Conservation (phyloP, 2,113 vertebrate species). For the Sprattus sprattus region DNA sequence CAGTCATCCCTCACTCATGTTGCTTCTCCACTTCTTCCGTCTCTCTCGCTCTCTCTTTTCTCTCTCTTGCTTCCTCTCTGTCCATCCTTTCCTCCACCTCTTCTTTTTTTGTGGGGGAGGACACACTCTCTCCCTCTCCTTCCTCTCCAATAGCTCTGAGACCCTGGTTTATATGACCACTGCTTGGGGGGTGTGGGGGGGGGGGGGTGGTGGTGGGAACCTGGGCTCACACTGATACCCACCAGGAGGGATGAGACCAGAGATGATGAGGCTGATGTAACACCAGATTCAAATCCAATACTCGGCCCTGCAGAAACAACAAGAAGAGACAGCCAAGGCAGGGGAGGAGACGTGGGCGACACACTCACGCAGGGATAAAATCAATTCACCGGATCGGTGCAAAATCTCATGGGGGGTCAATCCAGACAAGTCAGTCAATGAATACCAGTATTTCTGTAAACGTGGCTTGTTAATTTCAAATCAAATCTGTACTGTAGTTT, state of each 20-base stretch:
- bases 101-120: neutral
- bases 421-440: neutral
- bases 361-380: neutral
- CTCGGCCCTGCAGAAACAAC: neutral
- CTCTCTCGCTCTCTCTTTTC: neutral
- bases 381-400: neutral
- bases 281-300: neutral
- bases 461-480: neutral
- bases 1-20: conserved; percentile 32
- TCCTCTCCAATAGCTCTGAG: neutral
- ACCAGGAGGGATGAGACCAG: neutral
- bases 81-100: neutral
- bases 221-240: neutral
- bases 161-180: neutral
- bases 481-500: neutral
- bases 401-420: neutral
- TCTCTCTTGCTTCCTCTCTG: neutral
- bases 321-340: neutral
- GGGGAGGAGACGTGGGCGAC: neutral
- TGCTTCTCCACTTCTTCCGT: neutral
- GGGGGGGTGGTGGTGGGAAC: neutral
- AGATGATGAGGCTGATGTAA: neutral
- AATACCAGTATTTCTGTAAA: neutral
- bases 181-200: neutral
- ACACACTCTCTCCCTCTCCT: neutral